Base-by-base conservation (phyloP, 2,888 invertebrate species). In the Luffia ferchaultella region DNA sequence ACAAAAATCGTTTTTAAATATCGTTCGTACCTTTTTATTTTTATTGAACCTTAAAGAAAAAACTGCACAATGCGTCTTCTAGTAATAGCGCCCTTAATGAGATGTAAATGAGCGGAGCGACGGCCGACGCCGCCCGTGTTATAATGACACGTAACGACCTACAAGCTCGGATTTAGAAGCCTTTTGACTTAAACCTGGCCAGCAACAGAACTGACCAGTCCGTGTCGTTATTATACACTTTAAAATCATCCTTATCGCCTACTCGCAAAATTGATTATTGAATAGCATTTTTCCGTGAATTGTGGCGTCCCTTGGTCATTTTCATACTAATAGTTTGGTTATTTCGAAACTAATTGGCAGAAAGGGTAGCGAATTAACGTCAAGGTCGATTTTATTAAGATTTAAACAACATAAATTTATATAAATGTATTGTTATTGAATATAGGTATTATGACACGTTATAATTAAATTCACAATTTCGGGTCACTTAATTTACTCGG, bases 121-220 rank as follows among this genome's bases (percentile, higher is more conserved):
- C 75, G 77, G 73, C 73, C 75, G 68, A 68, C 76, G 73, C 71
- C 66, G 68, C 62, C 68, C 74, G 77, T 73, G 80, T 84, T 84
- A 84, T 84, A 80, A 84, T 84, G 84, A 83, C 79, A 76, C 83
- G 79, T 83, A 83, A 83, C 84, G 78, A 82, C 83, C 80, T 80
- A 82, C 80, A 80, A 83, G 79, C 72, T 82, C 71, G 84, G 84
- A 84, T 85, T 85, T 84, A 80, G 85, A 85, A 85, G 77, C 83
- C 85, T 74, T 78, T 80, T 77, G 80, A 80, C 79, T 82, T 77
- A 76, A 76, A 76, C 75, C 76, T 76, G 67, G 65, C 62, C 68
- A 68, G 67, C 65, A 66, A 62, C 66, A 68, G 67, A 70, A 71
- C 65, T 72, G 62, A 63, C 68, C 76, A 62, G 68, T 68, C 64